Conservation (phyloP, 2,888 invertebrate genomes). For the Cremastobaeus sp. region DNA sequence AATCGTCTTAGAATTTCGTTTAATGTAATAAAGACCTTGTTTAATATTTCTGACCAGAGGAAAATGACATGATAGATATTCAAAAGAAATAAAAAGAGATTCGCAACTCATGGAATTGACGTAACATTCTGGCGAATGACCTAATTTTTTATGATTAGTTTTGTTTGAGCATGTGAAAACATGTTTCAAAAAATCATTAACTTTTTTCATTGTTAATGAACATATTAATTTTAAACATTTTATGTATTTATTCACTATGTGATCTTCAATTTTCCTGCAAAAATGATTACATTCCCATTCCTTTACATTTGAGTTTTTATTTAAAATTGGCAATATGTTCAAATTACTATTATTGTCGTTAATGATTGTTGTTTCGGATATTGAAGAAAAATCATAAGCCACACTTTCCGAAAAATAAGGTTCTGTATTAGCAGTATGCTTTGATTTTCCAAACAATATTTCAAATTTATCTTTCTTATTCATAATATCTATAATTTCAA, state of each 20-base stretch:
- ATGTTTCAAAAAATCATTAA: not conserved
- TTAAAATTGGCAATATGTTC: not conserved
- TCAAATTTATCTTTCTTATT: not conserved
- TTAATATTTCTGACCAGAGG: not conserved
- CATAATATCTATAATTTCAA: not conserved
- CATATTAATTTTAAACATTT: not conserved
- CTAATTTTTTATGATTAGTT: not conserved
- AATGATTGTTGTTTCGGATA: not conserved
- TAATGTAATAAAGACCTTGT: not conserved
- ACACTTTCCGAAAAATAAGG: not conserved
- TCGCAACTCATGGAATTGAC: not conserved
- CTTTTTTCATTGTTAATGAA: not conserved
- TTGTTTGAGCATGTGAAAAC: not conserved
- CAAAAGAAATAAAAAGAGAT: not conserved
- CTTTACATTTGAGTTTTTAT: not conserved
- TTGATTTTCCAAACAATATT: conserved; percentile 1
- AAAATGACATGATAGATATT: not conserved
- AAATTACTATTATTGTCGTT: not conserved
- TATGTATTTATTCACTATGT: not conserved
- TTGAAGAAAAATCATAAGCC: not conserved
- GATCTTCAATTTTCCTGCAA: not conserved
- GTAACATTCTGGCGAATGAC: not conserved
- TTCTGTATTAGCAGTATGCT: conserved; percentile 63
- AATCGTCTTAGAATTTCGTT: not conserved
- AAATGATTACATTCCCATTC: not conserved